Percentiles rank a stretch among this genome's conserved stretches.
Conservation (phyloP, 2,888 invertebrate species). For the Cyrtodaria siliqua region DNA sequence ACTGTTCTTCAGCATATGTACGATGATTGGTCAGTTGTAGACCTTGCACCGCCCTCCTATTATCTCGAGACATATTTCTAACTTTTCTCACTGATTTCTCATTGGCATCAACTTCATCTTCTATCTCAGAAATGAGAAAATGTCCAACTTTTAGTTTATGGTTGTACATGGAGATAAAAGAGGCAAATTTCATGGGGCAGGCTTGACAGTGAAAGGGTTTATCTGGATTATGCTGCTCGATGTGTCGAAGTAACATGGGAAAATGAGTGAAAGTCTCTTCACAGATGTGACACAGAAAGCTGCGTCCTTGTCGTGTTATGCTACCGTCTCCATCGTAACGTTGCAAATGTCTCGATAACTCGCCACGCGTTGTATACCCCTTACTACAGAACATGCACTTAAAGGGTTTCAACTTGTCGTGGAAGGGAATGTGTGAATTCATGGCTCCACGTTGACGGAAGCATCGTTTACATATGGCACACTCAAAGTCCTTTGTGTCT, state of each 20-base stretch:
- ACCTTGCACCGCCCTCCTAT: neutral
- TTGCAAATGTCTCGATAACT: conserved; percentile 56
- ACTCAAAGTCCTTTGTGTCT: conserved; percentile 38
- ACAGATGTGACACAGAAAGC: conserved; percentile 55
- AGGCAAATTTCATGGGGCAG: conserved; percentile 47
- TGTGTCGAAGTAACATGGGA: conserved; percentile 51
- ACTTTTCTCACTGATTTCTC: conserved; percentile 2
- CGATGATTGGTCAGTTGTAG: neutral
- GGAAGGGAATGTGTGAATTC: conserved; percentile 48
- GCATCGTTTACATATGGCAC: conserved; percentile 42
- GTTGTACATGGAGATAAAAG: conserved; percentile 48
- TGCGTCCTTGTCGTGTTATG: conserved; percentile 3
- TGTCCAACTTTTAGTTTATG: conserved; percentile 55
- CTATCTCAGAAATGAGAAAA: conserved; percentile 40
- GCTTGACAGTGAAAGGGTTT: conserved; percentile 50
- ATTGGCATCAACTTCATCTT: conserved; percentile 4
- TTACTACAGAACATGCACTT: conserved; percentile 57
- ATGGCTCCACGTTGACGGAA: conserved; percentile 60
- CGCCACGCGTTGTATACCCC: conserved; percentile 53
- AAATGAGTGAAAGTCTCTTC: conserved; percentile 47
- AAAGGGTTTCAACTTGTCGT: conserved; percentile 59
- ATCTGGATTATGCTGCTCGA: conserved; percentile 52
- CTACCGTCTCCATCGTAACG: conserved; percentile 34
- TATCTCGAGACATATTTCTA: conserved; percentile 3
- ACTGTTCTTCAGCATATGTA: neutral